phyloP scores from a whole-genome alignment of 2,797 vertebrate species.

The Denticeps clupeoides region DNA sequence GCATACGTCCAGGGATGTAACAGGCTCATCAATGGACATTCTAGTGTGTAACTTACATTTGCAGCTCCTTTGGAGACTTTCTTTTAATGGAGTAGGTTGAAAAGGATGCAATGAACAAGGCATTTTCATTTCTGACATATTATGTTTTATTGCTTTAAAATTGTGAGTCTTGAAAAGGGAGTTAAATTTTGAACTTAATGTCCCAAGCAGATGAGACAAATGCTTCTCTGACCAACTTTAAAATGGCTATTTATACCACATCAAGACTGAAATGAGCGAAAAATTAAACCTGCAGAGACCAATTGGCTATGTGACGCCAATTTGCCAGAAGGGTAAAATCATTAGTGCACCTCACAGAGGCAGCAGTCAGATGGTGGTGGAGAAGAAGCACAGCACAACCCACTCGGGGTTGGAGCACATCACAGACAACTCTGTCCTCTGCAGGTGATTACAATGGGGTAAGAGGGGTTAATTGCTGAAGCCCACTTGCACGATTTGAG shows the following conservation, averaged over 20 bases:
- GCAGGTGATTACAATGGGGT: slow-evolving; percentile 61
- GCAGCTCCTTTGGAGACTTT: too few relatives aligned
- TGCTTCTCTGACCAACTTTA: not conserved
- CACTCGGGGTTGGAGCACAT: not conserved
- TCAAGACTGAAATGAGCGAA: not conserved
- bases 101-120: too few relatives aligned
- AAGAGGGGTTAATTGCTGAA: slow-evolving; percentile 69
- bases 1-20: too few relatives aligned
- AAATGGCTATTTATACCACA: not conserved
- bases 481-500: slow-evolving; percentile 66
- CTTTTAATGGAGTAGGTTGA: too few relatives aligned
- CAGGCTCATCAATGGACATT: too few relatives aligned
- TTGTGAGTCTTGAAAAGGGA: too few relatives aligned
- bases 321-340: not conserved
- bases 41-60: too few relatives aligned
- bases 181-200: not conserved
- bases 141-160: too few relatives aligned
- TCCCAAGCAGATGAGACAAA: not conserved
- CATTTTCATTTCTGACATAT: too few relatives aligned
- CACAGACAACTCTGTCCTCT: slow-evolving; percentile 31
- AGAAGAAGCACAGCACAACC: not conserved
- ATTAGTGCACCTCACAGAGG: too few relatives aligned
- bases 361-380: not conserved
- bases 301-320: not conserved
- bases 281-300: not conserved